phyloP scores from a whole-genome alignment of 2,888 invertebrate genomes.

The Callyntrura sp. region DNA sequence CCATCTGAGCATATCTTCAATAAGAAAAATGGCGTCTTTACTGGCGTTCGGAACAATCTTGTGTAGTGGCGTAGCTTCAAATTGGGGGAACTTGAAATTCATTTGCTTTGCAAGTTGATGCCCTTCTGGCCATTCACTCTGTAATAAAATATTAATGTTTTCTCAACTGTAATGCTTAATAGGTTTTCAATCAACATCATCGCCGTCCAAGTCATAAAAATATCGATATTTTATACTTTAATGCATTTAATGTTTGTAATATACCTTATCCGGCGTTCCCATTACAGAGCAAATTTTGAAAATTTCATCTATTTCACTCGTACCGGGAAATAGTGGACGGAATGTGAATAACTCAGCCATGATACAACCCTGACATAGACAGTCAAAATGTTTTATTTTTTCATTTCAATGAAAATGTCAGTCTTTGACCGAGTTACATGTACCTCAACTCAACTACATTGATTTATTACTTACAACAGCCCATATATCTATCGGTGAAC shows the following conservation, averaged over 20 bases:
- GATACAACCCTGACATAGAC: conserved; percentile 91
- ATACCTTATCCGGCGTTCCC: conserved; percentile 95
- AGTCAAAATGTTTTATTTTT: background rate
- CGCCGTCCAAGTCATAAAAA: background rate
- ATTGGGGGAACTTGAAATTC: conserved; percentile 98
- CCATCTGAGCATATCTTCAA: conserved; percentile 95
- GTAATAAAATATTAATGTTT: conserved; percentile 8
- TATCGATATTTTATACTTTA: background rate
- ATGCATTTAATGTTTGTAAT: background rate
- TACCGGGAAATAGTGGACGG: conserved; percentile 97
- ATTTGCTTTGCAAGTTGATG: conserved; percentile 96
- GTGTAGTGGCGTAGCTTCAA: conserved; percentile 92
- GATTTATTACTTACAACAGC: conserved; percentile 88
- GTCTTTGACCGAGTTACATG: background rate
- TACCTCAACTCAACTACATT: background rate
- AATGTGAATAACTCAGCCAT: conserved; percentile 98
- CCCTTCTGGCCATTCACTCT: conserved; percentile 96
- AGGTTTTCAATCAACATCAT: background rate
- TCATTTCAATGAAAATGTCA: background rate
- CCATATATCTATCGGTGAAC: conserved; percentile 99
- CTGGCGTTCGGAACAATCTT: conserved; percentile 94
- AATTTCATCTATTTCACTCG: conserved; percentile 98
- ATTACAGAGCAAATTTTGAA: conserved; percentile 97
- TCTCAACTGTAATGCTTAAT: background rate
- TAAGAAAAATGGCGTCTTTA: conserved; percentile 92